phyloP scores from a whole-genome alignment of 2,113 vertebrate genomes.

The Platycercus adscitus region DNA sequence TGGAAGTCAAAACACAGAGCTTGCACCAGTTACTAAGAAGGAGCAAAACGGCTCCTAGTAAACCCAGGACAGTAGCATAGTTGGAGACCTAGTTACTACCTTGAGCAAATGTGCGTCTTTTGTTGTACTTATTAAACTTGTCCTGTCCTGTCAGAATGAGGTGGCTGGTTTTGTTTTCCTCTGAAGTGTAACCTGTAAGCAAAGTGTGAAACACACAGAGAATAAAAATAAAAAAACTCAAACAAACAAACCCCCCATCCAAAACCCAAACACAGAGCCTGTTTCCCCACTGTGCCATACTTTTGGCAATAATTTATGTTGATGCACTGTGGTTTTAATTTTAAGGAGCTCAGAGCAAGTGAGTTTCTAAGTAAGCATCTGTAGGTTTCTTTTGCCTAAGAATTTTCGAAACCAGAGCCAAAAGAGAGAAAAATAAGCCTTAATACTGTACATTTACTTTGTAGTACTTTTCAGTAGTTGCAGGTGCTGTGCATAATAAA shows the following conservation, averaged over 20 bases:
- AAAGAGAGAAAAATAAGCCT: not conserved
- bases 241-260: not conserved
- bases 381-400: not conserved
- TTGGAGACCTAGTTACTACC: not conserved
- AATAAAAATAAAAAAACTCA: not conserved
- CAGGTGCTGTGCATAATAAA: not conserved
- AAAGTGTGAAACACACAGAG: not conserved
- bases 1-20: too few relatives aligned
- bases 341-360: not conserved
- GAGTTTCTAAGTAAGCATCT: not conserved
- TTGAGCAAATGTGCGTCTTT: not conserved
- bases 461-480: not conserved
- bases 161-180: not conserved
- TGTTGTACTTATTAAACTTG: not conserved
- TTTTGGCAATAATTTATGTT: not conserved
- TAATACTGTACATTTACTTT: not conserved
- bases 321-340: not conserved
- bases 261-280: fast-evolving
- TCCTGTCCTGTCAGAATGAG: not conserved
- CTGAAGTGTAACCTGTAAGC: not conserved
- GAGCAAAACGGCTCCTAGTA: too few relatives aligned
- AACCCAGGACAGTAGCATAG: too few relatives aligned
- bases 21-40: too few relatives aligned
- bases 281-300: not conserved
- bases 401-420: not conserved